phyloP scores from a whole-genome alignment of 2,113 vertebrate species.

The Equus quagga region DNA sequence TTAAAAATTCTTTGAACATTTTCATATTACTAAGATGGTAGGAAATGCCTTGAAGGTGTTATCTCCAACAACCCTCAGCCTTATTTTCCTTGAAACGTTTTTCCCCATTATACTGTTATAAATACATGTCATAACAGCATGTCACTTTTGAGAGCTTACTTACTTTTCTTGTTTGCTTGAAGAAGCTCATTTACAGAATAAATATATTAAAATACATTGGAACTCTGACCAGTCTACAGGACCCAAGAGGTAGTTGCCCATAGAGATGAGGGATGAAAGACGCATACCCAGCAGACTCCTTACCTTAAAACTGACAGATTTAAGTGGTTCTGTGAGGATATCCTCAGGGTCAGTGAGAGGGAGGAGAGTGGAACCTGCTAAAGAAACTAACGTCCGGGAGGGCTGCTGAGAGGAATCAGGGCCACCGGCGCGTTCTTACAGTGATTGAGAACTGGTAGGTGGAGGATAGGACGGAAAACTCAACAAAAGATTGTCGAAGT shows the following conservation, averaged over 20 bases:
- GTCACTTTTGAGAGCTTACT: neutral
- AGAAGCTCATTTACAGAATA: slow-evolving; percentile 10
- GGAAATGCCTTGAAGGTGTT: slow-evolving; percentile 19
- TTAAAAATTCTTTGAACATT: neutral
- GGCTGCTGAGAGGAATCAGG: neutral
- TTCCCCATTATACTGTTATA: neutral
- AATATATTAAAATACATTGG: neutral
- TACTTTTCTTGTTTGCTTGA: neutral
- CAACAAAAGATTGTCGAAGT: neutral
- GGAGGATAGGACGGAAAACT: neutral
- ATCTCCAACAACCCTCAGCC: neutral
- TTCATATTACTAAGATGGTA: slow-evolving; percentile 26
- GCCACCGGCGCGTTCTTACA: neutral
- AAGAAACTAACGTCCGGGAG: slow-evolving; percentile 4
- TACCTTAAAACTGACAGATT: neutral
- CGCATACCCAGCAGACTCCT: neutral
- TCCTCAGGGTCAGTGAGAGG: neutral
- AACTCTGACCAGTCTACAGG: neutral
- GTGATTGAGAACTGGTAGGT: slow-evolving; percentile 13
- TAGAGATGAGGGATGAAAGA: neutral
- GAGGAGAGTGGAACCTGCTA: neutral
- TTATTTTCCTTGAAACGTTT: slow-evolving; percentile 61
- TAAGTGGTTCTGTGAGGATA: neutral
- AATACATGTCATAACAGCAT: neutral
- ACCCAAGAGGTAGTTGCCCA: neutral